Evolutionary conservation across 2,113 vertebrate genomes (phyloP), one percentile per base, ranked within the genome.

Genomic region (Brachypodius melanocephalos): DNA sequence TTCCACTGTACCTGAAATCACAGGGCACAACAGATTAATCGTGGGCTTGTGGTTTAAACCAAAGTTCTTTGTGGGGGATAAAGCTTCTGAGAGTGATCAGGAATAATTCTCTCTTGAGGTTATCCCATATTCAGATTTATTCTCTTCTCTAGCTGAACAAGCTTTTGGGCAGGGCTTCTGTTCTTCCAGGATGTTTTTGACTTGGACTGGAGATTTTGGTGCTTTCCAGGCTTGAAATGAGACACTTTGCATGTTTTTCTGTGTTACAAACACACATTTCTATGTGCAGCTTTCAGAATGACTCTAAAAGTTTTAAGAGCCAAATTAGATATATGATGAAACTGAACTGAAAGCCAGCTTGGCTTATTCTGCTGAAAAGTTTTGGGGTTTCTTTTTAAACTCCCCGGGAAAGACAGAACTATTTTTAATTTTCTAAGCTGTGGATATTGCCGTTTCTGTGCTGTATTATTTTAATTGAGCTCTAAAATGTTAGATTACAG

Each of bases 11-110:
- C 17, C 52, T 49, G 57, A 38, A 58, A 42, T 25, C 62, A 9
- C 51, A 11, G 24, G 8, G 16, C 19, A 8, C 0, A 0, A 8
- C 4, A 7, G 6, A 17, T 25, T 19, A 26, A 16, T 54, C 0
- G 0, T 7, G 3, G 13, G 14, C 11, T 18, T 49, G 6, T 28
- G 6, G 22, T 2, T 25, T 19, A 85, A 12, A 15, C 19, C 29
- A 42, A 46, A 75, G 32, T 43, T 58, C 19, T 21, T 43, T 61
- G 1, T 3, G 1, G 11, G 9, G 36, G 17, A 9, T 6, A 17
- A 31, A 59, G 10, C 7, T 6, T 11, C 4, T 12, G 22, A 12
- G 6, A 18, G 17, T 7, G 14, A 52, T 28, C 2, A 0, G 48
- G 49, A 38, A 4, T 58, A 11, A 22, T n/a, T 14, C 26, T 69